phyloP scores from a whole-genome alignment of 1,140 invertebrate genomes.

The Megathymus violae region DNA sequence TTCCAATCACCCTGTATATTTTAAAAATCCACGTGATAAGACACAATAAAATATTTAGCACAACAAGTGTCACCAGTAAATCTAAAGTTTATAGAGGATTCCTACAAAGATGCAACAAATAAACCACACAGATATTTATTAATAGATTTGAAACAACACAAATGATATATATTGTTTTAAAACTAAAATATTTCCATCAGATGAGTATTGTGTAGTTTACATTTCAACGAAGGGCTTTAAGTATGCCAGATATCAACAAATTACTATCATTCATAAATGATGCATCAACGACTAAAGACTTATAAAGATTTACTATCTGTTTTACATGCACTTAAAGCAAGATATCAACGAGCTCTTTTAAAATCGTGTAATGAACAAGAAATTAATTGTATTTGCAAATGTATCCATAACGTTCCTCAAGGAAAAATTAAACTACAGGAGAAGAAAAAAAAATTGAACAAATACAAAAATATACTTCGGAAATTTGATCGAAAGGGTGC shows the following conservation, averaged over 20 bases:
- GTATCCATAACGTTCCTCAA: slow-evolving; percentile 37
- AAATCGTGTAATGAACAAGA: slow-evolving; percentile 32
- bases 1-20: no score
- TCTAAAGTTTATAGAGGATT: slow-evolving; percentile 27
- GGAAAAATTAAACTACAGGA: slow-evolving; percentile 39
- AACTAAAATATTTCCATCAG: slow-evolving; percentile 19
- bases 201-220: slow-evolving; percentile 26
- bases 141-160: slow-evolving; percentile 17
- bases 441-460: slow-evolving; percentile 15
- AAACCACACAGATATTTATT: slow-evolving; percentile 61
- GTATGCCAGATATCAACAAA: slow-evolving; percentile 24
- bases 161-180: slow-evolving; percentile 27
- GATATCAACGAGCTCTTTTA: slow-evolving; percentile 35
- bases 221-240: slow-evolving; percentile 38
- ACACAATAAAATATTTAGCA: no score
- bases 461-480: slow-evolving; percentile 31
- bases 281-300: slow-evolving; percentile 30
- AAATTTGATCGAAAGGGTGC: background rate
- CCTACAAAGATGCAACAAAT: slow-evolving; percentile 63
- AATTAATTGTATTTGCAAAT: slow-evolving; percentile 40
- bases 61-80: no score
- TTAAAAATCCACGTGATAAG: no score
- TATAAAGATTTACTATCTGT: slow-evolving; percentile 34
- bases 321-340: slow-evolving; percentile 34
- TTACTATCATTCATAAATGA: slow-evolving; percentile 31